Base-by-base conservation (phyloP, 2,888 invertebrate species). In the Odontocolon sp. region DNA sequence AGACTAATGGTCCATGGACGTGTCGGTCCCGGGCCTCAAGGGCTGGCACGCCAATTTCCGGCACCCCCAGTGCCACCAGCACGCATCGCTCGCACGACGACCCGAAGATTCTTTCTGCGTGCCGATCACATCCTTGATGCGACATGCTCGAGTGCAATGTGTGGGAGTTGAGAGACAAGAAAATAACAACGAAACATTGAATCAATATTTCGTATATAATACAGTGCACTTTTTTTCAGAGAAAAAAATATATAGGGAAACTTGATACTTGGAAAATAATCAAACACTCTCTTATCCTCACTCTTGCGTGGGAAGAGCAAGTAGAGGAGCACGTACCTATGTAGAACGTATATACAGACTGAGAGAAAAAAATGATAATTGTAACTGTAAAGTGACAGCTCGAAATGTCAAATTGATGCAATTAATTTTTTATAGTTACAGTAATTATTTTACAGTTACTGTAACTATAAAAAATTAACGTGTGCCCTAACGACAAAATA, bases 1-100 rank as follows among this genome's bases (percentile, higher is more conserved):
- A 83, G 85, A 86, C 87, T 87, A 87, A 87, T 87, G 87, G 84
- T 84, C 81, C 79, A 81, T 81, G 81, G 79, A 82, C 82, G 86
- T 86, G 86, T 86, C 83, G 82, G 84, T n/a, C 75, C 81, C 81
- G 78, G 75, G 80, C 79, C 82, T 84, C 80, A 80, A 82, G 83
- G 78, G 81, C 79, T 80, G 84, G 81, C 81, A 83, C 82, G 83
- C 85, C 83, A 85, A 85, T 87, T 86, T 85, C 83, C 81, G 81
- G 78, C 79, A 80, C 83, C 83, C 82, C 70, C 69, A 64, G 77
- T 77, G 77, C 77, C 73, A 77, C 77, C 64, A 77, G 66, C 77
- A 69, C 73, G 77, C 77, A 77, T 73, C 57, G 67, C n/a, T n/a
- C 56, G 67, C 72, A 64, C 52, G 56, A 59, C 45, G 50, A 26